Conservation (phyloP, 2,113 vertebrate species). For the Menidia beryllina region DNA sequence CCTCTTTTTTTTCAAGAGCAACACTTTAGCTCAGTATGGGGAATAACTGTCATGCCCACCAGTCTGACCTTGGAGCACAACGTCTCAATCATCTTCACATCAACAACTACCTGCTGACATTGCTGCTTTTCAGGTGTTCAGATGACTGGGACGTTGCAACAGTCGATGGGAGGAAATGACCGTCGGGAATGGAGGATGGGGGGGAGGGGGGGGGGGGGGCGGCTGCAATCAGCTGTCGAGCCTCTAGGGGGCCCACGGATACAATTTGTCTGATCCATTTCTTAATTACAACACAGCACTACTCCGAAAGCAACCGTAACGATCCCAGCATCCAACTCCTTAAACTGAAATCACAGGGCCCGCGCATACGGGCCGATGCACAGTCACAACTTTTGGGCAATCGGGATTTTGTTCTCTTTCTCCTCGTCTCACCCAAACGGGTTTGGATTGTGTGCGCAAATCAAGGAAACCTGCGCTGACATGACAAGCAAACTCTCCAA, state of each 20-base stretch:
- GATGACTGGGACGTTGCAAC: not conserved
- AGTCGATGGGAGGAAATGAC: slow-evolving; percentile 47
- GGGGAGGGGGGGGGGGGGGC: slow-evolving; percentile 53
- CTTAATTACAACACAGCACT: slow-evolving; percentile 37
- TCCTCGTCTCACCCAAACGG: slow-evolving; percentile 1
- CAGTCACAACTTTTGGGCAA: not conserved
- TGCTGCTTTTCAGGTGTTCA: slow-evolving; percentile 14
- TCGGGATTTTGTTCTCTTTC: not conserved
- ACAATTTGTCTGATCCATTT: slow-evolving; percentile 42
- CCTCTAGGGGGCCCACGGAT: slow-evolving; percentile 67
- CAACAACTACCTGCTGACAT: slow-evolving; percentile 52
- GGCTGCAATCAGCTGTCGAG: slow-evolving; percentile 43
- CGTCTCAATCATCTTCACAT: slow-evolving; percentile 47
- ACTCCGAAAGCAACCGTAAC: not conserved
- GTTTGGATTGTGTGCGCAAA: slow-evolving; percentile 3
- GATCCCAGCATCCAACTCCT: not conserved
- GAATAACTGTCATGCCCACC: slow-evolving; percentile 36
- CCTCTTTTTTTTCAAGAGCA: slow-evolving; percentile 57
- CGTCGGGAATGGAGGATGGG: too few species aligned
- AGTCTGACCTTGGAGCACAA: slow-evolving; percentile 41
- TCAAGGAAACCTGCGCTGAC: slow-evolving; percentile 17
- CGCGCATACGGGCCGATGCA: not conserved
- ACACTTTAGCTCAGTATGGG: slow-evolving; percentile 57
- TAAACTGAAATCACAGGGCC: slow-evolving; percentile 9
- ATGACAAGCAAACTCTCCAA: slow-evolving; percentile 14